A percentile compares a stretch with the other conserved stretches of the same genome.
Evolutionary conservation across 1,140 invertebrate genomes (phyloP).

Genomic region (Formica exsecta): DNA sequence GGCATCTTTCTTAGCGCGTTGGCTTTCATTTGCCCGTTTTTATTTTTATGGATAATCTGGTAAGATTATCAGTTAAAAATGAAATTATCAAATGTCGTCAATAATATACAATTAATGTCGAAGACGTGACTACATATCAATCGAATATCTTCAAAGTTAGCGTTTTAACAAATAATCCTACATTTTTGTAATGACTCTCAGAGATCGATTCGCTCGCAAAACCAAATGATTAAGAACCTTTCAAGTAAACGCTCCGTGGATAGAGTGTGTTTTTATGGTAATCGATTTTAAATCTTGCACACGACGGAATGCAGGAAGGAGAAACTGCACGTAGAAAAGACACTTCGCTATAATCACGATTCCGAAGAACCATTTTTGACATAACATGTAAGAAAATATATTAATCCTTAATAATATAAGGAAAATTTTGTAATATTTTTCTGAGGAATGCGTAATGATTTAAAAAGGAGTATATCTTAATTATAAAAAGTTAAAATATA

Average conservation of each 20-base stretch:
- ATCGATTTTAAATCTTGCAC: slow-evolving; percentile 58
- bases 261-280: slow-evolving; percentile 39
- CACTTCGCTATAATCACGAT: slow-evolving; percentile 24
- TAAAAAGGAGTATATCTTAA: background rate
- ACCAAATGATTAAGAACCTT: slow-evolving; percentile 47
- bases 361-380: background rate
- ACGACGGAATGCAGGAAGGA: background rate
- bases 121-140: background rate
- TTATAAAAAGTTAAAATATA: background rate
- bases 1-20: no score
- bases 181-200: slow-evolving; percentile 14
- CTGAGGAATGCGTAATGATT: background rate
- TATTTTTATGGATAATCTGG: no score
- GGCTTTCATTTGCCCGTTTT: no score
- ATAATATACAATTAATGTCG: slow-evolving; percentile 9
- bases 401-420: background rate
- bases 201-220: slow-evolving; percentile 44
- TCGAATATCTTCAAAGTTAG: background rate
- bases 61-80: background rate
- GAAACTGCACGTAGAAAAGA: slow-evolving; percentile 43
- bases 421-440: background rate
- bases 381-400: background rate
- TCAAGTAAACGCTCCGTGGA: slow-evolving; percentile 9
- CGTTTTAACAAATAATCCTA: slow-evolving; percentile 19
- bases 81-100: background rate